Base-by-base conservation (phyloP, 2,113 vertebrate species). In the Megaceryle torquata region DNA sequence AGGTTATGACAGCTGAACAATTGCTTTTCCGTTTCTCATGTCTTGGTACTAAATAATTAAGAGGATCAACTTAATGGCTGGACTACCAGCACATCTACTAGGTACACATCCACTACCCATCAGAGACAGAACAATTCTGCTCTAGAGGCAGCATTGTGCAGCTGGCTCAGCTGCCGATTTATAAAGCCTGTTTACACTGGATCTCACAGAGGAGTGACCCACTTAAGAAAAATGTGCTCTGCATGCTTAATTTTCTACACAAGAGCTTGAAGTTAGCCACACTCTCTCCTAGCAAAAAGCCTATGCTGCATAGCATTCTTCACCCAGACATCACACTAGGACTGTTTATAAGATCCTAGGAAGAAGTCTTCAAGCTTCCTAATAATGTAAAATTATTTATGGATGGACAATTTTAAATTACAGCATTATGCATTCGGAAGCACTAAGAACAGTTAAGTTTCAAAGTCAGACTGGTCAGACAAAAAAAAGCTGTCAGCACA, bases 191-290 rank as follows among this genome's bases (percentile, higher is more conserved):
- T 54, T 88, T 57, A 80, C 50, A 59, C 50, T 54, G 71, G 5
- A 77, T 77, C 93, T 90, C 68, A 84, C 60, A 91, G 50, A 80
- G 85, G 54, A 90, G 77, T 24, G 80, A 90, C 92, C 71, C 60
- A 88, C 50, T 95, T 91, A 80, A 59, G 39, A 81, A 89, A 83
- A 69, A 54, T 1, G 59, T 83, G 90, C 76, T 68, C 17, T 74
- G 94, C 63, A 90, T 20, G 0, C 56, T 63, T 77, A 28, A 80
- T 61, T 28, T 81, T 71, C 71, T 22, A 57, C 57, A 77, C 41
- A 74, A 80, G 46, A 77, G 41, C 44, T 28, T 15, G 31, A 85
- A 65, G 75, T 24, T 15, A 57, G 44, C 17, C 63, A 80, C 5
- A 5, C 12, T 65, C 54, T 74, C 41, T 65, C 29, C 15, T 57